Percentiles rank a stretch among this genome's conserved stretches.
Evolutionary conservation across 2,888 invertebrate species (phyloP).

Genomic region (Trichogramma dendrolimi): DNA sequence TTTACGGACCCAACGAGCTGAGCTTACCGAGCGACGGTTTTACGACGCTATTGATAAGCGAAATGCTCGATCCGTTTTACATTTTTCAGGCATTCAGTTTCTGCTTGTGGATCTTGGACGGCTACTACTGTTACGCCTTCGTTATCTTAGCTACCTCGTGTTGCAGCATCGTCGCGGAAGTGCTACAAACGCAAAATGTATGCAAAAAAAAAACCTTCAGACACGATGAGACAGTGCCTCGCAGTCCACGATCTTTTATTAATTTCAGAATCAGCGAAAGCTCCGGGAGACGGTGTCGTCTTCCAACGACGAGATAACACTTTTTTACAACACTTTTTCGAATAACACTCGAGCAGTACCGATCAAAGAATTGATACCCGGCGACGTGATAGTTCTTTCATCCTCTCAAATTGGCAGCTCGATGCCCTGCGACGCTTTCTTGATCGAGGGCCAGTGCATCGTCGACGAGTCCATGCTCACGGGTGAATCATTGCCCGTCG

Average conservation of each 20-base stretch:
- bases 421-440: conserved; percentile 88
- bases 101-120: conserved; percentile 81
- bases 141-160: conserved; percentile 81
- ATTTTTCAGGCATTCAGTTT: conserved; percentile 91
- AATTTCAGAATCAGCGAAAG: conserved; percentile 75
- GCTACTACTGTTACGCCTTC: conserved; percentile 84
- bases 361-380: conserved; percentile 77
- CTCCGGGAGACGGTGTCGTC: conserved; percentile 83
- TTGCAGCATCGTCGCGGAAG: conserved; percentile 75
- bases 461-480: conserved; percentile 95
- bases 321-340: conserved; percentile 56
- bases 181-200: conserved; percentile 79
- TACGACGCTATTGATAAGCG: conserved; percentile 69
- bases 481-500: conserved; percentile 92
- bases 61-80: conserved; percentile 90
- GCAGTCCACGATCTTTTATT: conserved; percentile 10
- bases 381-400: conserved; percentile 83
- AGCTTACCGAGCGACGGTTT: conserved; percentile 72
- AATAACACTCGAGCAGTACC: conserved; percentile 58
- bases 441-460: conserved; percentile 84
- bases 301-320: conserved; percentile 64
- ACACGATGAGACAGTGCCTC: background rate
- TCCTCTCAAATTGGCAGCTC: conserved; percentile 65
- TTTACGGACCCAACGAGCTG: conserved; percentile 82
- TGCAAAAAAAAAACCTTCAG: conserved; percentile 31